Evolutionary conservation across 2,113 vertebrate species (phyloP).

Genomic region (Ploceus nigricollis): DNA sequence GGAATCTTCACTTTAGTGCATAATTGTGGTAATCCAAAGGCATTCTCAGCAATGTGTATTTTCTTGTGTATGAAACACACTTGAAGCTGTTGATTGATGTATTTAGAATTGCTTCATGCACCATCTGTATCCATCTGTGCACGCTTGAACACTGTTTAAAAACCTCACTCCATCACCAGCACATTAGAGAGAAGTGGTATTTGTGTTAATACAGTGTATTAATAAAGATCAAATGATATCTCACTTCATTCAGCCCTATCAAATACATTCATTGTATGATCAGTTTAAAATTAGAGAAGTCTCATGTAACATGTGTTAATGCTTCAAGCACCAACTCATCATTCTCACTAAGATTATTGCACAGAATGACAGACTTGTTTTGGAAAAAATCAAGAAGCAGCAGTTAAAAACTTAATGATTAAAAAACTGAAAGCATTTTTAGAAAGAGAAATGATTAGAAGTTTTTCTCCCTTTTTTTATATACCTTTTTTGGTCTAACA

Average conservation of each 20-base stretch:
- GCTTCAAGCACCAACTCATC: background rate
- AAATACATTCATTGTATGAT: background rate
- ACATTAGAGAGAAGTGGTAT: background rate
- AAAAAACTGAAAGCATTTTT: background rate
- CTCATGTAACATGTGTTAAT: background rate
- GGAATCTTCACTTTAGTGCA: background rate
- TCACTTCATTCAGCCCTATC: background rate
- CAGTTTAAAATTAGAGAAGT: background rate
- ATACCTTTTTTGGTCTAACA: background rate
- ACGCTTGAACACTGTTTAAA: background rate
- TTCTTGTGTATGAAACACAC: background rate
- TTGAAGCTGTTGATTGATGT: background rate
- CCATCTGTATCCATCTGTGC: constrained; percentile 7
- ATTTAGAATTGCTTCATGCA: background rate
- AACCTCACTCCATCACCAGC: background rate
- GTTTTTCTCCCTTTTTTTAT: background rate
- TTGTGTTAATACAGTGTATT: background rate
- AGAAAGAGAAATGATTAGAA: background rate
- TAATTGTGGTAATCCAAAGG: background rate
- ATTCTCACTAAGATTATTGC: background rate
- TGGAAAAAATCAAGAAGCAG: background rate
- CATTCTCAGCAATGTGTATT: background rate
- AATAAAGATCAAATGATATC: background rate
- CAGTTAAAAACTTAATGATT: background rate
- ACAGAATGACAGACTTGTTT: background rate